Conservation (phyloP, 2,113 vertebrate species). For the Puntigrus tetrazona region DNA sequence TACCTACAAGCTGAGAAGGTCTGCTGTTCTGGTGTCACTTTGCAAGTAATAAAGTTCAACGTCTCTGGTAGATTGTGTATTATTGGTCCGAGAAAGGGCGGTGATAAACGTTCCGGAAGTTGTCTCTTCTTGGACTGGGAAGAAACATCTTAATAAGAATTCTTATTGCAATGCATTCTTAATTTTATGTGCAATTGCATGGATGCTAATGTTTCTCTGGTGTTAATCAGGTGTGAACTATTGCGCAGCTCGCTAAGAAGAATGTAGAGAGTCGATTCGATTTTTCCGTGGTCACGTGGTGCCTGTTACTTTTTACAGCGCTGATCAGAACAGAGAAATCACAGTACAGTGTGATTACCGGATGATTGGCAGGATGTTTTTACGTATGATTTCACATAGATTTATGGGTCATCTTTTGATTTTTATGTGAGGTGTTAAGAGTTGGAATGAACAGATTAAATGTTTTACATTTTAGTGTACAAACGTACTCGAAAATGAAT, state of each 20-base stretch:
- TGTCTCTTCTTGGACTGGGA: background rate
- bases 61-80: background rate
- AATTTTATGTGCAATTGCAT: background rate
- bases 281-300: background rate
- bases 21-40: background rate
- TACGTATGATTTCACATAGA: too few relatives aligned
- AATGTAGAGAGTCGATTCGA: background rate
- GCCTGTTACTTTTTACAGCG: background rate
- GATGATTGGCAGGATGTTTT: background rate
- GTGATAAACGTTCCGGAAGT: background rate
- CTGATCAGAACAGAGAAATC: background rate
- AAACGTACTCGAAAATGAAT: background rate
- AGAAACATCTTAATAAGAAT: background rate
- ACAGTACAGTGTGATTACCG: background rate
- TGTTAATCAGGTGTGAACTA: background rate
- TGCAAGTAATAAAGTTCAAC: background rate
- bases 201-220: background rate
- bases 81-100: background rate
- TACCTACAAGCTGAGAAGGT: background rate
- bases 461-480: background rate
- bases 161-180: background rate
- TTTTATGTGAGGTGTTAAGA: background rate
- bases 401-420: background rate
- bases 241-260: background rate
- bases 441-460: background rate